Evolutionary conservation across 2,888 invertebrate species (phyloP).

Genomic region (Eupithecia insigniata): DNA sequence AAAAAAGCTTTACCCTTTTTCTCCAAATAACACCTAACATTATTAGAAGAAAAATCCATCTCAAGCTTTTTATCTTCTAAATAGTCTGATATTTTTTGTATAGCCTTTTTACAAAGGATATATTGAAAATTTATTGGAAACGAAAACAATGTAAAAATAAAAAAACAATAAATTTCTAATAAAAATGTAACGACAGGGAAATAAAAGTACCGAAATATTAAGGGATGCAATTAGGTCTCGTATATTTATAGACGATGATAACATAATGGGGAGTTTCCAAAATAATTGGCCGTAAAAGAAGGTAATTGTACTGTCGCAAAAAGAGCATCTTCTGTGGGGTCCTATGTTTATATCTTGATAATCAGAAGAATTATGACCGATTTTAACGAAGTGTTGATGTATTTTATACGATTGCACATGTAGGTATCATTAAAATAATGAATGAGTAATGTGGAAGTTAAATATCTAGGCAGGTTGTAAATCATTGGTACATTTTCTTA

Average conservation of each 20-base stretch:
- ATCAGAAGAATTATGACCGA: slow-evolving; percentile 27
- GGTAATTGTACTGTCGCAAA: slow-evolving; percentile 33
- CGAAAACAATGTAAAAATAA: neutral
- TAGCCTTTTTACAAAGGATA: no score
- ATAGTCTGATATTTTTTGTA: no score
- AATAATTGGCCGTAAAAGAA: slow-evolving; percentile 48
- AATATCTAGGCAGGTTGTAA: slow-evolving; percentile 17
- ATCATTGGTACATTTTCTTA: slow-evolving; percentile 14
- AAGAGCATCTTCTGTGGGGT: slow-evolving; percentile 22
- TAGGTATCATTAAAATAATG: slow-evolving; percentile 22
- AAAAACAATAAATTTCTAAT: neutral
- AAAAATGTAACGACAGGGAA: slow-evolving; percentile 12
- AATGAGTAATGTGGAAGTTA: slow-evolving; percentile 12
- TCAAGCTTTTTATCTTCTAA: no score
- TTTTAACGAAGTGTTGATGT: slow-evolving; percentile 32
- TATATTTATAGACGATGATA: slow-evolving; percentile 41
- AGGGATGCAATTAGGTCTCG: slow-evolving; percentile 45
- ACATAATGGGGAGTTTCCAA: slow-evolving; percentile 40
- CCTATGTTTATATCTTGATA: slow-evolving; percentile 21
- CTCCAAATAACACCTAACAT: no score
- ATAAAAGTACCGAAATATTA: slow-evolving; percentile 43
- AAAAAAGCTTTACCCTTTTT: no score
- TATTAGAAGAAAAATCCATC: no score
- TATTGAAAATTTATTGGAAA: no score
- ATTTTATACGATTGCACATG: slow-evolving; percentile 17